A percentile compares a stretch with the other conserved stretches of the same genome.
phyloP scores from a whole-genome alignment of 1,140 invertebrate genomes.

The Streblospio benedicti region DNA sequence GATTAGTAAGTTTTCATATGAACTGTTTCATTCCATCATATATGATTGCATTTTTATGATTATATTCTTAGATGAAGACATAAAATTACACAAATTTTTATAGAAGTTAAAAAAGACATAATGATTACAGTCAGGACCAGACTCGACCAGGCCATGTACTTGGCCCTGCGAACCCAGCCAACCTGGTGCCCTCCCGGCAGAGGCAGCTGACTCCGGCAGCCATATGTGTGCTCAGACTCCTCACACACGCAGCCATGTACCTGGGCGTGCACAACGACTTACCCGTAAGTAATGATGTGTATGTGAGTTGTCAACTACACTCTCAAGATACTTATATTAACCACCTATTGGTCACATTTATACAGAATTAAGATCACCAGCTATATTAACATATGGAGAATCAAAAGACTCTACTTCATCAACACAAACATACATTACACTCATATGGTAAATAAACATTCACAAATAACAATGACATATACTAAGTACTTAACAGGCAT shows the following conservation, averaged over 20 bases:
- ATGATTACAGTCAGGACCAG: constrained; percentile 13
- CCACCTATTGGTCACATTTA: too few species aligned
- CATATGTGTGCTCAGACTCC: constrained; percentile 23
- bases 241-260: constrained; percentile 30
- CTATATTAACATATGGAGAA: too few species aligned
- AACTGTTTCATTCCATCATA: not conserved
- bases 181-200: constrained; percentile 25
- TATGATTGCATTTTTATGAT: not conserved
- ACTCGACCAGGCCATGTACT: constrained; percentile 32
- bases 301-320: too few species aligned
- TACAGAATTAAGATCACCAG: too few species aligned
- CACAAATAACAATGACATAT: too few species aligned
- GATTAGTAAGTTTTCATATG: not conserved
- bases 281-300: not conserved
- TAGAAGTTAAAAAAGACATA: not conserved
- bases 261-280: constrained; percentile 2
- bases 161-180: constrained; percentile 18
- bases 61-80: too few species aligned
- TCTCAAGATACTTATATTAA: too few species aligned
- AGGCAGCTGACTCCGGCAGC: constrained; percentile 20
- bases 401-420: too few species aligned
- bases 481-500: too few species aligned
- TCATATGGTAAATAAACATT: too few species aligned
- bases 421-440: too few species aligned
- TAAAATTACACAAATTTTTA: not conserved